Conservation (phyloP, 2,797 vertebrate genomes). For the Simalia tracyae region DNA sequence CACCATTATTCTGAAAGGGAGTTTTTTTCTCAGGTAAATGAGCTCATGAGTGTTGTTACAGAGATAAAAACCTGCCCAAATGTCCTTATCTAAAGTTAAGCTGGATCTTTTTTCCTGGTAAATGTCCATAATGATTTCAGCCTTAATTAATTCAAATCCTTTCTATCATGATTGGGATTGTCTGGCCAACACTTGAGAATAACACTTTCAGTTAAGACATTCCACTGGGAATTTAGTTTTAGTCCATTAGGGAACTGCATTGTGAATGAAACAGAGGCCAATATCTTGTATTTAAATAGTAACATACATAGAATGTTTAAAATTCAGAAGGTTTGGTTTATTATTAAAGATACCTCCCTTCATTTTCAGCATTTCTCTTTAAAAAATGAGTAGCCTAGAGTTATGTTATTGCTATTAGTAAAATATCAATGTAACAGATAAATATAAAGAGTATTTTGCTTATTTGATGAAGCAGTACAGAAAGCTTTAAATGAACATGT, state of each 20-base stretch:
- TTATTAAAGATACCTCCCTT: background rate
- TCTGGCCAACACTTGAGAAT: slow-evolving; percentile 27
- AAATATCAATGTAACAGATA: background rate
- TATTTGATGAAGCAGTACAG: background rate
- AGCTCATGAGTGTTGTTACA: background rate
- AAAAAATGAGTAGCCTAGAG: background rate
- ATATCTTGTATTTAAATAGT: background rate
- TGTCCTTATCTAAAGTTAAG: background rate
- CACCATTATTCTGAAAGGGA: background rate
- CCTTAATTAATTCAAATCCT: slow-evolving; percentile 33
- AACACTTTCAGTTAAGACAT: slow-evolving; percentile 8
- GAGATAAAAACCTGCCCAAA: background rate
- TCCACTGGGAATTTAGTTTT: background rate
- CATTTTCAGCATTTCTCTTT: background rate
- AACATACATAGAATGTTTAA: background rate
- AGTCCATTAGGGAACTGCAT: slow-evolving; percentile 4
- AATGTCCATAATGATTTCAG: background rate
- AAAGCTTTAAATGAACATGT: background rate
- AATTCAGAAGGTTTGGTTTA: background rate
- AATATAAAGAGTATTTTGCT: background rate
- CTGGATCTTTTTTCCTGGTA: background rate
- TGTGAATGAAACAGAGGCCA: background rate
- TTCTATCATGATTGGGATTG: slow-evolving; percentile 44
- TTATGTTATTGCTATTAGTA: background rate
- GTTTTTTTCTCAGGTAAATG: background rate